Percentiles rank a stretch among this genome's conserved stretches.
Evolutionary conservation across 92 coral and sea anemone genomes (phyloP).

Genomic region (Chrysogorgia sp.): DNA sequence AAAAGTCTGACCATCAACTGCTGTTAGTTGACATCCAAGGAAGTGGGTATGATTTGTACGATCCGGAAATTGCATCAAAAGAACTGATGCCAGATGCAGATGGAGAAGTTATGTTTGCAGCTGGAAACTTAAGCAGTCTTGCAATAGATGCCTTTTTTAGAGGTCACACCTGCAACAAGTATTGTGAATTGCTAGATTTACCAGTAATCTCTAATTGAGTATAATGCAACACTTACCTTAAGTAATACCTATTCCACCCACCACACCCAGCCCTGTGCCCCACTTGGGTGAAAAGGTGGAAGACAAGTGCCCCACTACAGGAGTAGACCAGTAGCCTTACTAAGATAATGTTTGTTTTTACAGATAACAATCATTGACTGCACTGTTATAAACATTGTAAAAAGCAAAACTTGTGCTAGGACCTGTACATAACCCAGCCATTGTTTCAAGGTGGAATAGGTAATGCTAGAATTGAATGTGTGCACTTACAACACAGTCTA

Average conservation of each 20-base stretch:
- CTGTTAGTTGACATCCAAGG: constrained; percentile 21
- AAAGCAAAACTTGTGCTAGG: no score
- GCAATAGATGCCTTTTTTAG: constrained; percentile 19
- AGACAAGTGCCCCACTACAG: no score
- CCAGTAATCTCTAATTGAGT: neutral
- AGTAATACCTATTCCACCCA: neutral
- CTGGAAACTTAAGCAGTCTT: constrained; percentile 13
- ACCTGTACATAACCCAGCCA: no score
- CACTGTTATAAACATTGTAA: no score
- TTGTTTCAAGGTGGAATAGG: no score
- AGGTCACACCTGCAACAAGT: constrained; percentile 29
- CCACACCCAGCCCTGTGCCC: neutral
- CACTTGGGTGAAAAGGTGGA: no score
- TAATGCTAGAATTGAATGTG: no score
- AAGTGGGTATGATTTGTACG: neutral
- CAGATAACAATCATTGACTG: no score
- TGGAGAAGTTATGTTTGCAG: constrained; percentile 27
- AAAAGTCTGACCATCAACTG: constrained; percentile 18
- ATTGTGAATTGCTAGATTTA: constrained; percentile 18
- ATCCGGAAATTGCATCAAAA: constrained; percentile 23
- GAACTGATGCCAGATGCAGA: constrained; percentile 22
- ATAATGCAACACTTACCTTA: neutral
- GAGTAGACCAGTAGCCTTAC: neutral
- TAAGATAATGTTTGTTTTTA: neutral
- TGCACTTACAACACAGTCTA: no score